Conservation (phyloP, 2,113 vertebrate species). For the Mus pahari region DNA sequence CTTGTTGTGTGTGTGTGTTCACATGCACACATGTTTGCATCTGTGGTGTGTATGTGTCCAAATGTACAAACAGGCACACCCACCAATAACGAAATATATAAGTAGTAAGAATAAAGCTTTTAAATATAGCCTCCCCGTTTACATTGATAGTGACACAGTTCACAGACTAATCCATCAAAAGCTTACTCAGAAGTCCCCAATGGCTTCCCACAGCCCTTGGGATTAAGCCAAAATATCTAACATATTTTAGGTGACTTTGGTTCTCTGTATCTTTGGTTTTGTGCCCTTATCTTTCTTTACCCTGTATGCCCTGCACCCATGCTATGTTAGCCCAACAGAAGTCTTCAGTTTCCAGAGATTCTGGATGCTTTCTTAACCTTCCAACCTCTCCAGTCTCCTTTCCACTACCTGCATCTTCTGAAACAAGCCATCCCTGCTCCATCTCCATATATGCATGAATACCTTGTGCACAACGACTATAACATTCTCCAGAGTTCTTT, state of each 20-base stretch:
- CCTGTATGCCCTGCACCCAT: background rate
- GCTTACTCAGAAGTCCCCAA: background rate
- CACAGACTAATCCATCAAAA: background rate
- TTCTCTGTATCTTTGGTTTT: background rate
- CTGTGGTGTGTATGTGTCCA: background rate
- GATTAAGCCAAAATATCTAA: background rate
- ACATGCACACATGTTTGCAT: no score
- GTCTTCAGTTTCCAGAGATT: background rate
- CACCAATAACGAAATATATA: background rate
- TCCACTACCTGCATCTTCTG: fast-evolving
- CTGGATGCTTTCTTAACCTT: background rate
- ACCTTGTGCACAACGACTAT: background rate
- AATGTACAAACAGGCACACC: background rate
- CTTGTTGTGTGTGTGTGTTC: background rate
- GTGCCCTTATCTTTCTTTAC: background rate
- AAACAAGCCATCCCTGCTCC: background rate
- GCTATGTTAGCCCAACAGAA: background rate
- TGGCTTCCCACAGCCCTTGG: background rate
- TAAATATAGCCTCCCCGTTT: background rate
- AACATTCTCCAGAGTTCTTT: background rate
- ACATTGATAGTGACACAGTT: background rate
- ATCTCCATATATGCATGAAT: background rate
- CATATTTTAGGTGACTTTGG: background rate
- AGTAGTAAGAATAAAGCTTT: background rate
- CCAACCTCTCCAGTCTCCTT: background rate